Conservation (phyloP, 2,113 vertebrate genomes). For the Barnardius zonarius region DNA sequence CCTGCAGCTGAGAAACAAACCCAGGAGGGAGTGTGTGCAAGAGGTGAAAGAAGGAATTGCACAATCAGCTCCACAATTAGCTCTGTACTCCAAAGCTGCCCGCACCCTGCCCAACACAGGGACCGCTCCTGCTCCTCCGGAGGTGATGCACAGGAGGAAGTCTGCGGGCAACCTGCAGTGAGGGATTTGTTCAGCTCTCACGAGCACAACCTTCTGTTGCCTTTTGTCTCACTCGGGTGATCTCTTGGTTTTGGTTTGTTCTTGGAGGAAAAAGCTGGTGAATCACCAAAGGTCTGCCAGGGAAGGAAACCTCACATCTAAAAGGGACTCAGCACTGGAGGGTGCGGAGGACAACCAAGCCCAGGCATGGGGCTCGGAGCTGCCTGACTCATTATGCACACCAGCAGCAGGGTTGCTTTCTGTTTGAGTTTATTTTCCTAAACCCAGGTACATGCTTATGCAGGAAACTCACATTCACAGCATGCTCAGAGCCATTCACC, state of each 20-base stretch:
- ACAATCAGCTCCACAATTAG: not conserved
- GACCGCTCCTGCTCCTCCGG: not conserved
- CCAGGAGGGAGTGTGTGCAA: not conserved
- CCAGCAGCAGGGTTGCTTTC: fast-evolving
- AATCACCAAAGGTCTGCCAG: not conserved
- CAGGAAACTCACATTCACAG: not conserved
- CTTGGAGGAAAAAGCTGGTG: not conserved
- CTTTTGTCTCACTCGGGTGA: not conserved
- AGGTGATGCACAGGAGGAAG: not conserved
- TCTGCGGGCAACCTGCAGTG: not conserved
- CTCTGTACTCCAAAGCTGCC: not conserved
- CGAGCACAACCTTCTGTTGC: not conserved
- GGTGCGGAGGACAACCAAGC: not conserved
- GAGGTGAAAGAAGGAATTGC: not conserved
- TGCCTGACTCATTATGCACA: not conserved
- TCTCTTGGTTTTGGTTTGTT: not conserved
- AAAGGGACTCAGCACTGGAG: not conserved
- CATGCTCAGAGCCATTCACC: not conserved
- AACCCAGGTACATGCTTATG: not conserved
- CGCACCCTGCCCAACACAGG: not conserved
- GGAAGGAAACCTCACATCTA: not conserved
- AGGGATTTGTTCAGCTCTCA: not conserved
- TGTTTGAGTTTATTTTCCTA: not conserved
- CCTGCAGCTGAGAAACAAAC: not conserved
- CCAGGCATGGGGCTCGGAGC: not conserved